Conservation (phyloP, 2,888 invertebrate genomes). For the Drosophila paramelanica region DNA sequence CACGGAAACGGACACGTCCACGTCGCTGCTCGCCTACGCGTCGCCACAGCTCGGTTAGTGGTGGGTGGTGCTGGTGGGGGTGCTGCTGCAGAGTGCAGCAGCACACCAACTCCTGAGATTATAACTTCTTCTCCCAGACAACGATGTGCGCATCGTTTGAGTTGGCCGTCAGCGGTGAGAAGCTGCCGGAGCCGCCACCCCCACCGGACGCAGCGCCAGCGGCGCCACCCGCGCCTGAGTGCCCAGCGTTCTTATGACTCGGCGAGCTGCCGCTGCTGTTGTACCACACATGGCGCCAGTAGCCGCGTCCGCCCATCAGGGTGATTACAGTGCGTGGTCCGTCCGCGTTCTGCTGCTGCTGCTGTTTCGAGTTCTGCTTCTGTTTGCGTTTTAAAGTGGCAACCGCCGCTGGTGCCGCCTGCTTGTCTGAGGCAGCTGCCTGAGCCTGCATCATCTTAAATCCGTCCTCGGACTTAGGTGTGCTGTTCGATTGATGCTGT, state of each 20-base stretch:
- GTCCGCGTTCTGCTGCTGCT: constrained; percentile 81
- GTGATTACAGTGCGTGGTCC: constrained; percentile 92
- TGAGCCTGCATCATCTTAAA: constrained; percentile 61
- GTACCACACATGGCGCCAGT: constrained; percentile 92
- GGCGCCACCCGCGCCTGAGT: neutral
- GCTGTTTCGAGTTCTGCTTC: constrained; percentile 79
- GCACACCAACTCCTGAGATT: constrained; percentile 85
- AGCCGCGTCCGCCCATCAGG: constrained; percentile 94
- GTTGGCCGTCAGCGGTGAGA: constrained; percentile 87
- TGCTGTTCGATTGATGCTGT: constrained; percentile 48
- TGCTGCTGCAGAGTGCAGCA: constrained; percentile 73
- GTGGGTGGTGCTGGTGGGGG: constrained; percentile 71
- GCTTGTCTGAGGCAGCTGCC: constrained; percentile 32
- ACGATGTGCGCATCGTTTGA: constrained; percentile 95
- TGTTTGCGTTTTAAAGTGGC: constrained; percentile 84
- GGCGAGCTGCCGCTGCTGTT: constrained; percentile 80
- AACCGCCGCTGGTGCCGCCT: constrained; percentile 72
- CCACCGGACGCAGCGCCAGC: constrained; percentile 4
- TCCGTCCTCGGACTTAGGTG: constrained; percentile 78
- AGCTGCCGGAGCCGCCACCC: constrained; percentile 35
- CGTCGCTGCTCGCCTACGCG: constrained; percentile 60
- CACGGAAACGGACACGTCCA: constrained; percentile 78
- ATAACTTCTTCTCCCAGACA: constrained; percentile 95
- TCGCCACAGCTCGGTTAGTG: constrained; percentile 49
- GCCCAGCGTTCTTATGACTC: constrained; percentile 47